Conservation (phyloP, 2,113 vertebrate species). For the Poeciliopsis retropinna region DNA sequence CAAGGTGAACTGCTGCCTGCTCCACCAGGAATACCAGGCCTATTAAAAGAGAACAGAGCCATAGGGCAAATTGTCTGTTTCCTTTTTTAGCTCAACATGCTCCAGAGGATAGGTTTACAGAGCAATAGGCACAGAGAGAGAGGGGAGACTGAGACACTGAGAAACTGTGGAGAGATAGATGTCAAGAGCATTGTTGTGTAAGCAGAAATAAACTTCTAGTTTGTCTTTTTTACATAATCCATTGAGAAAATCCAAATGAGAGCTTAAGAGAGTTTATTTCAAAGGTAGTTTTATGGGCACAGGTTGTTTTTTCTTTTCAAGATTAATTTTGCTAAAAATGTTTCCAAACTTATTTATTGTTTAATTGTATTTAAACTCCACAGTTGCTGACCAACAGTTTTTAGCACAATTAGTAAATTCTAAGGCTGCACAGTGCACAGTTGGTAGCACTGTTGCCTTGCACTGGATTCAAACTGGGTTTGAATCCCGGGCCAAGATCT, state of each 20-base stretch:
- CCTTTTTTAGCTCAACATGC: constrained; percentile 56
- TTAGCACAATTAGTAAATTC: no score
- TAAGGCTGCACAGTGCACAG: no score
- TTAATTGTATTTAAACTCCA: not conserved
- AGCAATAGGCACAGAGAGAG: constrained; percentile 34
- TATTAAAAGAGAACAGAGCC: constrained; percentile 66
- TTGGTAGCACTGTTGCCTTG: no score
- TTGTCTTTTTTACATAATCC: not conserved
- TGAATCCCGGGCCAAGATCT: no score
- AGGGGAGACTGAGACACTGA: not conserved
- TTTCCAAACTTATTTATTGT: not conserved
- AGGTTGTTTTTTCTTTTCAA: not conserved
- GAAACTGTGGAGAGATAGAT: not conserved
- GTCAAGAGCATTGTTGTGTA: not conserved
- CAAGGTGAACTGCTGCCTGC: constrained; percentile 67
- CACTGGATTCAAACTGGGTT: no score
- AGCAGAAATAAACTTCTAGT: not conserved
- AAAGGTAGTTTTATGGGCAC: not conserved
- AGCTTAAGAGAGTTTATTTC: not conserved
- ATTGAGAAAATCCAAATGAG: not conserved
- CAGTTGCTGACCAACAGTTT: no score
- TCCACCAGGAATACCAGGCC: constrained; percentile 61
- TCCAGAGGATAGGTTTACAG: constrained; percentile 52
- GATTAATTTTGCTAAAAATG: not conserved
- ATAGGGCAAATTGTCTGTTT: constrained; percentile 51